Evolutionary conservation across 2,888 invertebrate genomes (phyloP).

Genomic region (Eilema caniola): DNA sequence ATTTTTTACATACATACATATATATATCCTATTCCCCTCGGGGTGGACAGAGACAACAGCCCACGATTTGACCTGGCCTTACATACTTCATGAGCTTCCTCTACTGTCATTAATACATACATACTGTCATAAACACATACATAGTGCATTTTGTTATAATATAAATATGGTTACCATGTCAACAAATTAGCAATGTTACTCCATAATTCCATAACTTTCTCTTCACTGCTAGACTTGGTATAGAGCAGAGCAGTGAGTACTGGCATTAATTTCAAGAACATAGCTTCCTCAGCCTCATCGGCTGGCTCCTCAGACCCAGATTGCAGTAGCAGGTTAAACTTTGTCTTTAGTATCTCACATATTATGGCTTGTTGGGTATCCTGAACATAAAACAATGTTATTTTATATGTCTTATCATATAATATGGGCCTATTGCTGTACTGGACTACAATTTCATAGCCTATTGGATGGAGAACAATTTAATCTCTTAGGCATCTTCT

Average conservation of each 20-base stretch:
- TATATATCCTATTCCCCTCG: no score
- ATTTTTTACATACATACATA: no score
- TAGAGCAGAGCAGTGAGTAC: conserved; percentile 91
- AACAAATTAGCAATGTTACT: conserved; percentile 95
- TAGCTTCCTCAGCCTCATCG: conserved; percentile 90
- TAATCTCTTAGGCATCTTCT: no score
- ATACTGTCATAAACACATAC: no score
- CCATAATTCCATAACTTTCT: conserved; percentile 89
- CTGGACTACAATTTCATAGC: no score
- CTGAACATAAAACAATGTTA: conserved; percentile 56
- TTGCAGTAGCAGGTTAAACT: conserved; percentile 91
- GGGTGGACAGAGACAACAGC: no score
- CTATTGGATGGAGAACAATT: no score
- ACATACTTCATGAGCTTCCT: no score
- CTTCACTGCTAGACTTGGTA: conserved; percentile 84
- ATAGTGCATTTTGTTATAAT: no score
- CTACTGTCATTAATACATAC: no score
- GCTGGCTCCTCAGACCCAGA: conserved; percentile 74
- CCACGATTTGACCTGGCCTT: no score
- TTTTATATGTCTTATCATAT: background rate
- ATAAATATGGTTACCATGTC: conserved; percentile 81
- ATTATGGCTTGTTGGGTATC: conserved; percentile 88
- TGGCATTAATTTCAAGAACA: conserved; percentile 90
- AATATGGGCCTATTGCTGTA: background rate
- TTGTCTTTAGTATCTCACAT: conserved; percentile 92